Base-by-base conservation (phyloP, 2,888 invertebrate genomes). In the Quadriops clusia region DNA sequence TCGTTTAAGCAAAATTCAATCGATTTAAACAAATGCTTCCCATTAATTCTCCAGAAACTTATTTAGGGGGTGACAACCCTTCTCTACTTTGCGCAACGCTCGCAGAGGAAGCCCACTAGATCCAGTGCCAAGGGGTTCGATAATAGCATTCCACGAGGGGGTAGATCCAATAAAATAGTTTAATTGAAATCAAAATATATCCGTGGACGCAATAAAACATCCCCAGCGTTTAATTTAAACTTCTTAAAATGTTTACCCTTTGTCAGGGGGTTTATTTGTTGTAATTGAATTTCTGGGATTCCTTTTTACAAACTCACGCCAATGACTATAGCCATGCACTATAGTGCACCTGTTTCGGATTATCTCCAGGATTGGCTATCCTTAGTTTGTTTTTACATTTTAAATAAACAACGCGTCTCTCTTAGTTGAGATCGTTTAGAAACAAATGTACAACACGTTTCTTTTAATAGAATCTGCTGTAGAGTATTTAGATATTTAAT, bases 161-260 rank as follows among this genome's bases (percentile, higher is more conserved):
- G 50, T 43, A 42, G 50, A 52, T 49, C 46, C 54, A 56, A 56
- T 57, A 56, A 57, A 57, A 55, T 54, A 53, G 41, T 60, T 56
- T 58, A 60, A 60, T 60, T 59, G 58, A 60, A 59, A 58, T 56
- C 53, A 54, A 58, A 60, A 60, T 59, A 50, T 48, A 47, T 46
- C 52, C 46, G 38, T 43, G 43, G 42, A 40, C 37, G 43, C 44
- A 51, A 50, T 51, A 50, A 49, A 49, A 40, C 44, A 39, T 37
- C 47, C 50, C 52, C 42, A 24, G 32, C 18, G 35, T 42, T 44
- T 42, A 43, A 41, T 47, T 48, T 46, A 46, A 50, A 50, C 38
- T 45, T 43, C 40, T 44, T 34, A 34, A 24, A 25, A 25, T 31
- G 22, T 31, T 28, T 21, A n/a, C 17, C 28, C 20, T 31, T 34